phyloP scores from a whole-genome alignment of 2,113 vertebrate species.

The Tupaia chinensis region DNA sequence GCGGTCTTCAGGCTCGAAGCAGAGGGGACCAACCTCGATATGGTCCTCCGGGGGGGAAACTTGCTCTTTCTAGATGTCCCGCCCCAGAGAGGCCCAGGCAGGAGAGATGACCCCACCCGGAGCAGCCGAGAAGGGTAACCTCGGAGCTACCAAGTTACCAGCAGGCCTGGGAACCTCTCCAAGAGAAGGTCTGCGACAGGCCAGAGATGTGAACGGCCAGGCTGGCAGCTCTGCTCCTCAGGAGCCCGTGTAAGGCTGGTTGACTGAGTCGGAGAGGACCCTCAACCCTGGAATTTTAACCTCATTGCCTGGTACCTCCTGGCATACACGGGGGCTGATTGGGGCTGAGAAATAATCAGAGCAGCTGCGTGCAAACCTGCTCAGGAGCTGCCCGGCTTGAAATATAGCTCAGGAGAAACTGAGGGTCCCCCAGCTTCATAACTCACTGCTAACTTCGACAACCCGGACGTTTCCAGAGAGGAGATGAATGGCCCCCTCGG shows the following conservation, averaged over 20 bases:
- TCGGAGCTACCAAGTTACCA: too few relatives aligned
- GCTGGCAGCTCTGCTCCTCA: rapidly evolving
- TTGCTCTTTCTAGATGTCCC: background rate
- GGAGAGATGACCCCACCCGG: background rate
- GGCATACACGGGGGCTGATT: too few relatives aligned
- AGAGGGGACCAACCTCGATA: background rate
- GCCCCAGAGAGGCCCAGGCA: background rate
- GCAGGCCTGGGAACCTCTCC: background rate
- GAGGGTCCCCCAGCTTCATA: slow-evolving; percentile 58
- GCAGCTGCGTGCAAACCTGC: background rate
- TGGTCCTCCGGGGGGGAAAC: background rate
- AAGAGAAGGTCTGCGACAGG: background rate
- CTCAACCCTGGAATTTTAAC: too few relatives aligned
- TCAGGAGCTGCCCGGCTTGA: slow-evolving; percentile 46
- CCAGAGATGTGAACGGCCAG: rapidly evolving
- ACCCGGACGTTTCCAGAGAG: slow-evolving; percentile 63
- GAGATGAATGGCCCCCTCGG: slow-evolving; percentile 65
- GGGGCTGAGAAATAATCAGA: background rate
- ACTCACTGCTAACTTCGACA: slow-evolving; percentile 72
- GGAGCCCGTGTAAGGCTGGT: rapidly evolving
- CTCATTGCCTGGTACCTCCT: background rate
- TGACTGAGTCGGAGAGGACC: rapidly evolving
- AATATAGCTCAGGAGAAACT: slow-evolving; percentile 56
- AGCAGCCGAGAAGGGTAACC: background rate
- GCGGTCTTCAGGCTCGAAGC: background rate